phyloP scores from a whole-genome alignment of 2,888 invertebrate species.

The Cryptus viduatorius region DNA sequence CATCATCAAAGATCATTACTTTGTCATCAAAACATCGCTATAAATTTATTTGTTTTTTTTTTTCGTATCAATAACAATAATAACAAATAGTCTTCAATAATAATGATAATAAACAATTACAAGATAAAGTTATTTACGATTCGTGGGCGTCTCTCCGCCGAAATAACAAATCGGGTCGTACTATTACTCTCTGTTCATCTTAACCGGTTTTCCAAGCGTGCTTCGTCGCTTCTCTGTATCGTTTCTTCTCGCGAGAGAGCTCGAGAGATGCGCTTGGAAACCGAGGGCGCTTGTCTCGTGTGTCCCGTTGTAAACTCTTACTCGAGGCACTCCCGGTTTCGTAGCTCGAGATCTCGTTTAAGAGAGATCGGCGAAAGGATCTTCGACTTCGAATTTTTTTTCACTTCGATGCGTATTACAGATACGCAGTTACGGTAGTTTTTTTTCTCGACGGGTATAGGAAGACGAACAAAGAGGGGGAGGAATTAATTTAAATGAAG shows the following conservation, averaged over 20 bases:
- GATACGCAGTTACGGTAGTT: not conserved
- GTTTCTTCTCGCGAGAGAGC: slow-evolving; percentile 2
- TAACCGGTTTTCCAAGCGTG: slow-evolving; percentile 8
- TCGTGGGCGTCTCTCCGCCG: not conserved
- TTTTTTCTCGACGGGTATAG: not conserved
- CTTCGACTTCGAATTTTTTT: not conserved
- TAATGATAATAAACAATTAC: not conserved
- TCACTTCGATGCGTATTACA: not conserved
- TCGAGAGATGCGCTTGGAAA: slow-evolving; percentile 14
- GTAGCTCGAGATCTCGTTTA: not conserved
- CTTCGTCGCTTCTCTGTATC: slow-evolving; percentile 8
- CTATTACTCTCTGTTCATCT: not conserved
- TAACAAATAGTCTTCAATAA: not conserved
- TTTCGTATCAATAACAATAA: not conserved
- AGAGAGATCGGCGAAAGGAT: slow-evolving; percentile 12
- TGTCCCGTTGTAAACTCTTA: slow-evolving; percentile 13
- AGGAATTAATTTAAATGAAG: not conserved
- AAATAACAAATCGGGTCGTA: not conserved
- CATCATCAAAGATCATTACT: slow-evolving; percentile 10
- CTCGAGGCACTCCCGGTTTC: slow-evolving; percentile 11
- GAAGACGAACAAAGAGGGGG: not conserved
- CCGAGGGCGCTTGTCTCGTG: slow-evolving; percentile 1
- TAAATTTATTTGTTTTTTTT: not conserved
- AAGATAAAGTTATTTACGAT: not conserved
- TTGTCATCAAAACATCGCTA: not conserved